Base-by-base conservation (phyloP, 2,113 vertebrate species). In the Corydoras sp. region DNA sequence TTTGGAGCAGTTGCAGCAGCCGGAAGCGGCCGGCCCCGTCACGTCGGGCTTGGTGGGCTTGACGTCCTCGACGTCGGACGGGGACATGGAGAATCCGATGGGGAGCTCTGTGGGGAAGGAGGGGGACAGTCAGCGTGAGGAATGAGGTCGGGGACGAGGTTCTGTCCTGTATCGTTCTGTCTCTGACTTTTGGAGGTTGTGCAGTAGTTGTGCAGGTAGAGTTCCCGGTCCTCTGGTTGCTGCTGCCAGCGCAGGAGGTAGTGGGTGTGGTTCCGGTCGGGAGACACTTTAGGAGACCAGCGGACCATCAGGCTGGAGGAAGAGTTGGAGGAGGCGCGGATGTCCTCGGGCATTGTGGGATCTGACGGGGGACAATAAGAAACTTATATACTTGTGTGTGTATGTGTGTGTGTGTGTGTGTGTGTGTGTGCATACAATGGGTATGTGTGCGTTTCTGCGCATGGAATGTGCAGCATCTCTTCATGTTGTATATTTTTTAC, bases 211-310 rank as follows among this genome's bases (percentile, higher is more conserved):
- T 97, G 94, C 62, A 90, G 89, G 79, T 95, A 97, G n/a, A 98
- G 91, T 73, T 98, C 96, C 56, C 85, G 81, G 80, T 98, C 96
- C 82, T 99, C 96, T 0, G 90, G 89, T 80, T 98, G 95, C 66
- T 92, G 93, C 81, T 97, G 96, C 97, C 97, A 99, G n/a, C 95
- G 87, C 8, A 99, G 90, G 0, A 98, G 89, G 81, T 98, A 99
- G 81, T 96, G 97, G 0, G 93, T 97, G 69, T 94, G 89, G 83
- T 98, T 98, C 31, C 95, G 95, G 0, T 99, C 98, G 43, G 94
- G 94, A 61, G 92, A 89, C 3, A 93, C 83, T 0, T 96, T 94
- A 4, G 95, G 91, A 18, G 93, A 94, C 97, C 97, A 99, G 58
- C 94, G 95, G 73, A 99, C 93, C 48, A 98, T 91, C 81, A 99